Evolutionary conservation across 2,113 vertebrate species (phyloP).

Genomic region (Xenopus laevis): DNA sequence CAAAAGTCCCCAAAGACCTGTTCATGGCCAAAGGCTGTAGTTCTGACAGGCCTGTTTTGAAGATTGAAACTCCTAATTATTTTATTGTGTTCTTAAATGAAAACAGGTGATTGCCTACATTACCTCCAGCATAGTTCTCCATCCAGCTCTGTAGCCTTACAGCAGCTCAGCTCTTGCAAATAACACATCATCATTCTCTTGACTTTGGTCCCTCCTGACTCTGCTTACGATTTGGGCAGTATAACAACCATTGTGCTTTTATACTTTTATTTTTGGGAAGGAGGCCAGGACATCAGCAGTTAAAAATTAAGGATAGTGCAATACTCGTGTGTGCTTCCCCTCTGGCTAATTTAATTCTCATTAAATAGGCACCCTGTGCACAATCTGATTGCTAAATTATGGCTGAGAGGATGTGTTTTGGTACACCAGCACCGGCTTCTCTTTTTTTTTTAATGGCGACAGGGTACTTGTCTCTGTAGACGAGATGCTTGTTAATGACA

Average conservation of each 20-base stretch:
- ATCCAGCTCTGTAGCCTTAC: background rate
- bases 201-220: too few relatives aligned
- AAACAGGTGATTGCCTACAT: background rate
- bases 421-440: constrained; percentile 12
- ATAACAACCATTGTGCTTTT: too few relatives aligned
- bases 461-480: constrained; percentile 40
- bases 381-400: constrained; percentile 41
- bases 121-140: background rate
- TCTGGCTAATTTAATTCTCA: constrained; percentile 18
- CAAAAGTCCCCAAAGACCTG: background rate
- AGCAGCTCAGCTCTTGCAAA: background rate
- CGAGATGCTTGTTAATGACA: constrained; percentile 42
- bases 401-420: constrained; percentile 32
- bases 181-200: too few relatives aligned
- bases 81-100: background rate
- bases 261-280: background rate
- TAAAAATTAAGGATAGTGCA: constrained; percentile 2
- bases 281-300: background rate
- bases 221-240: too few relatives aligned
- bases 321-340: constrained; percentile 20
- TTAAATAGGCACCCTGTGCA: constrained; percentile 21
- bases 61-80: background rate
- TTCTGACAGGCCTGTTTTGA: background rate
- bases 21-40: background rate
- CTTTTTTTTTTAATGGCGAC: constrained; percentile 32